A percentile compares a stretch with the other conserved stretches of the same genome.
Conservation (phyloP, 2,888 invertebrate species). For the Neelides folsomi region DNA sequence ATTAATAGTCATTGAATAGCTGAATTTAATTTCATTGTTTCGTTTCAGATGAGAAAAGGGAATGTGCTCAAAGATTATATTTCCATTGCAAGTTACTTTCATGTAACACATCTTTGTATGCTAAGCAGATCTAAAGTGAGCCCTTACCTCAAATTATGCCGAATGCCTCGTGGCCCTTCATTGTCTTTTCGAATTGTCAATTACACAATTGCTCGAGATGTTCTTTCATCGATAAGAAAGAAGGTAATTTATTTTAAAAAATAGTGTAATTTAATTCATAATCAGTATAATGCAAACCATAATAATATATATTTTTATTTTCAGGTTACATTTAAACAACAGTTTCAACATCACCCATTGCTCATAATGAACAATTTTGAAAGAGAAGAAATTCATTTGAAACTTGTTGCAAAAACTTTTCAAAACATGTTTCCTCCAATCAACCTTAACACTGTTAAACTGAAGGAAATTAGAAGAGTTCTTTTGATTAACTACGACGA, state of each 20-base stretch:
- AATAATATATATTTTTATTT: slow-evolving; percentile 35
- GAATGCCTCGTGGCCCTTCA: slow-evolving; percentile 84
- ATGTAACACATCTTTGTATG: slow-evolving; percentile 82
- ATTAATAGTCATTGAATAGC: background rate
- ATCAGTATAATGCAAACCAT: background rate
- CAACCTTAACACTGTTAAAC: slow-evolving; percentile 78
- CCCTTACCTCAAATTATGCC: slow-evolving; percentile 68
- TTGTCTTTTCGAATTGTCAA: slow-evolving; percentile 70
- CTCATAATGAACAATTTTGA: slow-evolving; percentile 82
- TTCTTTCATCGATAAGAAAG: slow-evolving; percentile 68
- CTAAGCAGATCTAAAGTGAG: slow-evolving; percentile 76
- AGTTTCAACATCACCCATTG: slow-evolving; percentile 77
- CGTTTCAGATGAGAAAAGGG: slow-evolving; percentile 59
- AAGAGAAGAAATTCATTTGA: slow-evolving; percentile 56
- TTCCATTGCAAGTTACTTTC: slow-evolving; percentile 73
- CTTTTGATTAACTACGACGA: slow-evolving; percentile 81
- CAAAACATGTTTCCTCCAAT: slow-evolving; percentile 98
- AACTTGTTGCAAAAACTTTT: slow-evolving; percentile 82
- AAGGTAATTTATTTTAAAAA: slow-evolving; percentile 46
- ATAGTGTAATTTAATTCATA: too few relatives aligned
- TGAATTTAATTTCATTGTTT: background rate
- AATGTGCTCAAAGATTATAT: slow-evolving; percentile 95
- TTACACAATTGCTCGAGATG: slow-evolving; percentile 71
- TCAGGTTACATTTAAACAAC: slow-evolving; percentile 52
- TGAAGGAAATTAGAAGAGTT: slow-evolving; percentile 73